phyloP scores from a whole-genome alignment of 2,797 vertebrate species.

The Enteromius fasciolatus region DNA sequence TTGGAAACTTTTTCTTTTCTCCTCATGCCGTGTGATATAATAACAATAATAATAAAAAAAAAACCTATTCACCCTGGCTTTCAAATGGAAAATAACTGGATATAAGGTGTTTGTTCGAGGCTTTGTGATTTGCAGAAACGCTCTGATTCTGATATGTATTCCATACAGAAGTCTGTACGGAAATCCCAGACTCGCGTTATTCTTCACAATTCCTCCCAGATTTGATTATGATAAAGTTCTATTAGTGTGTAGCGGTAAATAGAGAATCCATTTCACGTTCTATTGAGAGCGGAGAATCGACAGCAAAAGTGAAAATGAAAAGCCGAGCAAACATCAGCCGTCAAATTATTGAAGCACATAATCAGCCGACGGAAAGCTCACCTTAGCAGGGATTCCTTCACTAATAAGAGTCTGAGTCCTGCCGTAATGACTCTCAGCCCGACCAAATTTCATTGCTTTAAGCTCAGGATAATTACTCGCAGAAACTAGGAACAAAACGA shows the following conservation, averaged over 20 bases:
- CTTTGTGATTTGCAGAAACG: slow-evolving; percentile 57
- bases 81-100: slow-evolving; percentile 64
- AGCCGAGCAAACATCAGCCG: slow-evolving; percentile 73
- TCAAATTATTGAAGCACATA: slow-evolving; percentile 79
- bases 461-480: slow-evolving; percentile 71
- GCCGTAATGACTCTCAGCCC: slow-evolving; percentile 74
- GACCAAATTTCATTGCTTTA: slow-evolving; percentile 71
- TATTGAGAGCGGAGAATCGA: slow-evolving; percentile 76
- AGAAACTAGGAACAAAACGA: slow-evolving; percentile 46
- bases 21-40: slow-evolving; percentile 48
- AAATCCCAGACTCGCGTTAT: slow-evolving; percentile 57
- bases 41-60: slow-evolving; percentile 49
- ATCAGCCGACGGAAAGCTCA: slow-evolving; percentile 69
- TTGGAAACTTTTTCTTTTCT: slow-evolving; percentile 62
- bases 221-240: slow-evolving; percentile 80
- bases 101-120: slow-evolving; percentile 63
- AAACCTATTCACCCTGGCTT: slow-evolving; percentile 64
- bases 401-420: slow-evolving; percentile 70
- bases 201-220: slow-evolving; percentile 60
- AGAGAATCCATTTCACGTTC: slow-evolving; percentile 75
- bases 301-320: slow-evolving; percentile 69
- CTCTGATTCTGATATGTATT: slow-evolving; percentile 64
- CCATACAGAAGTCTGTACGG: slow-evolving; percentile 66
- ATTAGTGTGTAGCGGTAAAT: slow-evolving; percentile 75
- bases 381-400: slow-evolving; percentile 76